phyloP scores from a whole-genome alignment of 2,888 invertebrate species.

The Habrosyne pyritoides region DNA sequence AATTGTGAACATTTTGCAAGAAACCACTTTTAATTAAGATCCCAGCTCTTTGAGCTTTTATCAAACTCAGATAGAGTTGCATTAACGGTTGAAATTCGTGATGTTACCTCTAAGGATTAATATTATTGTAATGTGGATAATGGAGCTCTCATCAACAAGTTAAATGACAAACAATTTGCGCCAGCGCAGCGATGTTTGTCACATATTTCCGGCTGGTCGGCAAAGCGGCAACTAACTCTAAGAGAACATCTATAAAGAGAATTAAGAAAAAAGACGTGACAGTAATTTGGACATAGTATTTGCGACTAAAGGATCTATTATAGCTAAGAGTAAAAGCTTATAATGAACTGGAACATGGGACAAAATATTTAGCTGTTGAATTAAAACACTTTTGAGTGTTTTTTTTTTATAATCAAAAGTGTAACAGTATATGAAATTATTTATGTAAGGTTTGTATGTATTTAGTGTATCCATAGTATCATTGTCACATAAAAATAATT shows the following conservation, averaged over 20 bases:
- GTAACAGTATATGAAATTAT: neutral
- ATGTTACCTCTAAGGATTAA: too few species aligned
- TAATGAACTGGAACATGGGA: neutral
- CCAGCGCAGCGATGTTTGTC: slow-evolving; percentile 56
- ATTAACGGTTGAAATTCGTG: too few species aligned
- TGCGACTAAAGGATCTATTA: slow-evolving; percentile 28
- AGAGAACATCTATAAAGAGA: slow-evolving; percentile 49
- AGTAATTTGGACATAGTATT: slow-evolving; percentile 35
- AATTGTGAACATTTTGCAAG: too few species aligned
- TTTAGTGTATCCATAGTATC: neutral
- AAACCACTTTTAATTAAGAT: too few species aligned
- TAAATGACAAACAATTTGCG: slow-evolving; percentile 49
- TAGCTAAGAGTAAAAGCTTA: slow-evolving; percentile 11
- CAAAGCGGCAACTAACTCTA: slow-evolving; percentile 66
- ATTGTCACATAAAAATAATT: neutral
- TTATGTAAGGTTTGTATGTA: neutral
- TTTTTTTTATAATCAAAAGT: neutral
- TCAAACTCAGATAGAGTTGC: too few species aligned
- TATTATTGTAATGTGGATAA: neutral
- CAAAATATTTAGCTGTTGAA: neutral
- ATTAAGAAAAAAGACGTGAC: slow-evolving; percentile 34
- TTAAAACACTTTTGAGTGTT: neutral
- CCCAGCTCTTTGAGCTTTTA: too few species aligned
- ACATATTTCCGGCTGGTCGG: slow-evolving; percentile 63
- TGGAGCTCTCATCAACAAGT: slow-evolving; percentile 42